These are phyloP conservation scores for Diaphora mendica DNA, from an alignment of 2,888 invertebrate genomes.

Conservation along the genomic window DNA sequence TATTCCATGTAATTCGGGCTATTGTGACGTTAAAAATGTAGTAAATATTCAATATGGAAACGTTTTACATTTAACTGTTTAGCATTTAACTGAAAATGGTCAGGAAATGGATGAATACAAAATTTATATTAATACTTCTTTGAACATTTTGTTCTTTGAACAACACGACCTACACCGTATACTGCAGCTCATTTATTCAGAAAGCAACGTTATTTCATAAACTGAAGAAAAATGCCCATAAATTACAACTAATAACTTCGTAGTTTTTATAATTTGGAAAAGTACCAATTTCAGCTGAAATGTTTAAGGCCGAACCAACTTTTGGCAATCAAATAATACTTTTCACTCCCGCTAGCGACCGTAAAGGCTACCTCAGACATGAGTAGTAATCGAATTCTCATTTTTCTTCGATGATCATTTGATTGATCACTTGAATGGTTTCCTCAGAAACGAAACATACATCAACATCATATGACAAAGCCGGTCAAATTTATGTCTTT, in stretches of 20 bases:
- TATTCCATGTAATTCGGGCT: slow-evolving; percentile 19
- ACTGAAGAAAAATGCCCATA: slow-evolving; percentile 25
- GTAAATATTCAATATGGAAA: background rate
- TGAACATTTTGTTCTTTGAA: background rate
- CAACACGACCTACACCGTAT: slow-evolving; percentile 3
- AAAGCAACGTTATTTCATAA: slow-evolving; percentile 24
- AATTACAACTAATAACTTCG: slow-evolving; percentile 31
- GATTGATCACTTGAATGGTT: background rate
- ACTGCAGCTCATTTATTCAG: slow-evolving; percentile 3
- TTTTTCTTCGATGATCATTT: background rate
- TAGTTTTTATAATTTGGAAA: slow-evolving; percentile 43
- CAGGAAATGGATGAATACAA: background rate
- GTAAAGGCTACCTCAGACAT: slow-evolving; percentile 5
- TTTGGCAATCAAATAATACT: slow-evolving; percentile 40
- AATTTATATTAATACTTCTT: background rate
- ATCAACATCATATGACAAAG: background rate
- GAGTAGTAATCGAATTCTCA: too few species aligned
- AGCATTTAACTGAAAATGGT: background rate
- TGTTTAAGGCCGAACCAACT: slow-evolving; percentile 29
- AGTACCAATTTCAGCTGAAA: slow-evolving; percentile 39
- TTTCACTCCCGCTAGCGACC: slow-evolving; percentile 13
- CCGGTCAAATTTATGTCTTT: background rate
- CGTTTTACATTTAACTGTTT: background rate
- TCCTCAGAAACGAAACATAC: background rate
- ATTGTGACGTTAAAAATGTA: slow-evolving; percentile 9